Conservation (phyloP, 2,797 vertebrate genomes). For the Rhodeus uyekii region DNA sequence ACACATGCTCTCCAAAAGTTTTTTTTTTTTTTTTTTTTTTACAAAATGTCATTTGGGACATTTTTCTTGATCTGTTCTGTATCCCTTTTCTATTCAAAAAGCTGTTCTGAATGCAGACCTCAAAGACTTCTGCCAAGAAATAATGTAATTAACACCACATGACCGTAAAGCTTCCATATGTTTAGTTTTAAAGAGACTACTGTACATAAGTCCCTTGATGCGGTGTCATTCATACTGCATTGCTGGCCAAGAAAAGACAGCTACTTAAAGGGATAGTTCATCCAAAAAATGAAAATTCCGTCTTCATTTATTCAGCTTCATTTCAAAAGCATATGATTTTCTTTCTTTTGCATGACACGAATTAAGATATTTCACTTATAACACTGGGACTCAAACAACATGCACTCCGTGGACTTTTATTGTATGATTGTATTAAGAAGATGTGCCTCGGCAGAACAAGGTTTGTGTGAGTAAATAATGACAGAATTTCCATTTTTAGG, state of each 20-base stretch:
- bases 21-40: background rate
- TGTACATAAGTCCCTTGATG: conserved; percentile 9
- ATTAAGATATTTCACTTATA: background rate
- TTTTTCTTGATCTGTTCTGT: conserved; percentile 30
- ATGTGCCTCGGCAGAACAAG: background rate
- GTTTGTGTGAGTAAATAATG: background rate
- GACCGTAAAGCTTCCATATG: conserved; percentile 21
- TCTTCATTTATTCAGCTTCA: background rate
- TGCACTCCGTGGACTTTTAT: background rate
- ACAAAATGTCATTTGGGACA: conserved; percentile 21
- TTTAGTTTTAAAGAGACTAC: conserved; percentile 38
- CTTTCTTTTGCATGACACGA: background rate
- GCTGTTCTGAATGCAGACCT: background rate
- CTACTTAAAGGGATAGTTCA: background rate
- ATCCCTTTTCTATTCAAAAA: conserved; percentile 9
- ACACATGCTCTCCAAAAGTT: conserved; percentile 29
- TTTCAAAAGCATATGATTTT: background rate
- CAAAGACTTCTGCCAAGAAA: conserved; percentile 13
- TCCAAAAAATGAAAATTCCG: background rate
- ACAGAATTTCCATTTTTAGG: background rate
- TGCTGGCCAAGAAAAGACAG: conserved; percentile 21
- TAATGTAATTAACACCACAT: conserved; percentile 25
- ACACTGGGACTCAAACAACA: background rate
- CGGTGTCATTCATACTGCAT: conserved; percentile 29
- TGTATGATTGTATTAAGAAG: background rate